Percentiles rank a stretch among this genome's conserved stretches.
phyloP scores from a whole-genome alignment of 1,140 invertebrate genomes.

The Vollenhovia emeryi region DNA sequence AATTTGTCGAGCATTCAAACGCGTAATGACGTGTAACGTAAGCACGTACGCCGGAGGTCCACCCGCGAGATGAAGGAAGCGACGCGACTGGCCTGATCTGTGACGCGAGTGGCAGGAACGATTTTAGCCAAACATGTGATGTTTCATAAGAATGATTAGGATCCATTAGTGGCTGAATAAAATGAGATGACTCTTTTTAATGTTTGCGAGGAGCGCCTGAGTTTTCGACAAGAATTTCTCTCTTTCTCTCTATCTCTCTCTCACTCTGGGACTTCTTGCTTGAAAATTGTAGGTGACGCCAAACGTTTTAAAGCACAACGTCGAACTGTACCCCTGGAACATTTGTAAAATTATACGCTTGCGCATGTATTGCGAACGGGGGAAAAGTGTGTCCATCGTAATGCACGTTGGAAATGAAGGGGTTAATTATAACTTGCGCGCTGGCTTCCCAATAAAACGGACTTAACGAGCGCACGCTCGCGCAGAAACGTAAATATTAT shows the following conservation, averaged over 20 bases:
- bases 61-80: slow-evolving; percentile 17
- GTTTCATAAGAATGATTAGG: slow-evolving; percentile 17
- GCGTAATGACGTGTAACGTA: slow-evolving; percentile 67
- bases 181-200: not conserved
- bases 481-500: slow-evolving; percentile 9
- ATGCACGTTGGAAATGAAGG: not conserved
- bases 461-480: not conserved
- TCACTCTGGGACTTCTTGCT: not conserved
- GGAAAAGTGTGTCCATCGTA: not conserved
- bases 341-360: not conserved
- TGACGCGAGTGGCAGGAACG: not conserved
- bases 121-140: slow-evolving; percentile 16
- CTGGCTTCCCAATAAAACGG: not conserved
- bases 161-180: slow-evolving; percentile 10
- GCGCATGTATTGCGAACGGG: not conserved
- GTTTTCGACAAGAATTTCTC: not conserved
- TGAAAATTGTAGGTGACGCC: not conserved
- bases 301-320: not conserved
- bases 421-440: not conserved
- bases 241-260: no score
- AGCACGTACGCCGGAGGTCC: slow-evolving; percentile 55
- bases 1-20: slow-evolving; percentile 71
- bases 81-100: not conserved
- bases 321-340: not conserved
- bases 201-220: not conserved